Conservation (phyloP, 2,113 vertebrate species). For the Anolis carolinensis region DNA sequence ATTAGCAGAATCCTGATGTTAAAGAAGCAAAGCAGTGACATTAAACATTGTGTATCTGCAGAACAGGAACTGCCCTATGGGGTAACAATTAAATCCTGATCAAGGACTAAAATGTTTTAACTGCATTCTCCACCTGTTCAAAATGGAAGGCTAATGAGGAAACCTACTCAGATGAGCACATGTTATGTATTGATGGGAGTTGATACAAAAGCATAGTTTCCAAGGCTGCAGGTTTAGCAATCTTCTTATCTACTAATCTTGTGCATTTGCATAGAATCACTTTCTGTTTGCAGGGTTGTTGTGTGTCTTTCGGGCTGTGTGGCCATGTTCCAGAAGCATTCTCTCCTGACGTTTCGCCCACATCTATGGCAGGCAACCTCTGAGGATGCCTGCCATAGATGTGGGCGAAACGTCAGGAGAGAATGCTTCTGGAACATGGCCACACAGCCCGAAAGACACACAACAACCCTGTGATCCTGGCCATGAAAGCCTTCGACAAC, state of each 20-base stretch:
- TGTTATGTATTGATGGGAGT: conserved; percentile 14
- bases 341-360: too few species aligned
- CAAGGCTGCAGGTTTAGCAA: not conserved
- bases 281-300: too few species aligned
- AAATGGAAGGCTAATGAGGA: conserved; percentile 28
- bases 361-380: too few species aligned
- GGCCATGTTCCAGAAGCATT: too few species aligned
- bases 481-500: too few species aligned
- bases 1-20: conserved; percentile 35
- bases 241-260: not conserved
- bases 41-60: conserved; percentile 19
- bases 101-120: conserved; percentile 24
- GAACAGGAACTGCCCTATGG: conserved; percentile 3
- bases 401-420: too few species aligned
- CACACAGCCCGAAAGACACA: too few species aligned
- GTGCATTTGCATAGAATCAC: too few species aligned
- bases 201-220: conserved; percentile 20
- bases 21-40: conserved; percentile 33
- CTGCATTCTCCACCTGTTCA: not conserved
- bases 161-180: conserved; percentile 1
- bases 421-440: too few species aligned
- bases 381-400: too few species aligned
- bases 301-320: too few species aligned
- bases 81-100: conserved; percentile 5
- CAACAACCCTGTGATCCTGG: too few species aligned